These are phyloP conservation scores for Caerostris darwini DNA, from an alignment of 1,140 invertebrate species.

Conservation along the genomic window DNA sequence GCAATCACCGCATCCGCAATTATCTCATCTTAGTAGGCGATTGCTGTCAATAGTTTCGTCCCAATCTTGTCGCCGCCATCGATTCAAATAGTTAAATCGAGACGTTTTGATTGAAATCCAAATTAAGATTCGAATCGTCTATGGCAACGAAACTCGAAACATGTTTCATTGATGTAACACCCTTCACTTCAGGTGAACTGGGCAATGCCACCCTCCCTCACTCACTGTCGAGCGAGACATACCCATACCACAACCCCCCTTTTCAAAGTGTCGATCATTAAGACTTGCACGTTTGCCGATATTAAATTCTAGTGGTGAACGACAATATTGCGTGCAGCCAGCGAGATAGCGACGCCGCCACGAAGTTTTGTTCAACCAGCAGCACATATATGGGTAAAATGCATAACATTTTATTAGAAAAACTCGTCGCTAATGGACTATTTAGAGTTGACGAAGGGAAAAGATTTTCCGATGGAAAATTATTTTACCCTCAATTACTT, in stretches of 20 bases:
- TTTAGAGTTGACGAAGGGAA: slow-evolving; percentile 7
- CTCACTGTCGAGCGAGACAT: neutral
- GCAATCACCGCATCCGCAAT: neutral
- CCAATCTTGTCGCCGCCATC: neutral
- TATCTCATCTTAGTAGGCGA: neutral
- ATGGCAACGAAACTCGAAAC: slow-evolving; percentile 27
- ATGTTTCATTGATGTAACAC: neutral
- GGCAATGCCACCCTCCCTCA: neutral
- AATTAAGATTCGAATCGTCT: slow-evolving; percentile 1
- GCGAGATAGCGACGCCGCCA: neutral
- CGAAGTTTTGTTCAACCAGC: neutral
- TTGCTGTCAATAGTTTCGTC: neutral
- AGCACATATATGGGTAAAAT: slow-evolving; percentile 7
- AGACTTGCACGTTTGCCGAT: neutral
- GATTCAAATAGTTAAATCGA: neutral
- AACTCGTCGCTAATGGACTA: slow-evolving; percentile 16
- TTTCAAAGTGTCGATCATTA: neutral
- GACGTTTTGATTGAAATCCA: slow-evolving; percentile 2
- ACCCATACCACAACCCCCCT: neutral
- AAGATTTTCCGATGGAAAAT: slow-evolving; percentile 10
- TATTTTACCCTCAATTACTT: slow-evolving; percentile 28
- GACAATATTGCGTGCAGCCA: neutral
- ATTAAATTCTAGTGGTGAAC: slow-evolving; percentile 24
- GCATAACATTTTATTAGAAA: slow-evolving; percentile 41
- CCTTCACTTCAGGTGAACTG: slow-evolving; percentile 7